Evolutionary conservation across 2,113 vertebrate species (phyloP).

Genomic region (Hucho hucho): DNA sequence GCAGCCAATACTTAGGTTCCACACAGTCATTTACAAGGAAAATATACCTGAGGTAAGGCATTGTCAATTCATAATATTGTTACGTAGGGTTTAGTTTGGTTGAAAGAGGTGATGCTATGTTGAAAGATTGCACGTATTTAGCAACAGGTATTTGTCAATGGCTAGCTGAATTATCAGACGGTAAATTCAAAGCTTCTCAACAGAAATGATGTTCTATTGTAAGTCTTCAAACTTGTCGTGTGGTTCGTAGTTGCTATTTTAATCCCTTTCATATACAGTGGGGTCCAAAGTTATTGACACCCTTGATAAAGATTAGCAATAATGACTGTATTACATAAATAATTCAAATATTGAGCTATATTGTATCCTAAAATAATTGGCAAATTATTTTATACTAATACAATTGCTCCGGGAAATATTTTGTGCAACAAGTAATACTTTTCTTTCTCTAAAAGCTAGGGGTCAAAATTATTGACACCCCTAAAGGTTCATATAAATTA

Average conservation of each 20-base stretch:
- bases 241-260: neutral
- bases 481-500: too few species aligned
- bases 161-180: neutral
- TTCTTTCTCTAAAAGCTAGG: too few species aligned
- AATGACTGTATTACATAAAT: too few species aligned
- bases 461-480: too few species aligned
- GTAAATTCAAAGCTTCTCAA: neutral
- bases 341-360: too few species aligned
- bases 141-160: neutral
- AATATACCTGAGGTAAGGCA: constrained; percentile 35
- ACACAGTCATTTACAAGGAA: constrained; percentile 14
- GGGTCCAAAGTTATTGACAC: too few species aligned
- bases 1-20: constrained; percentile 9
- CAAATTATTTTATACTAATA: too few species aligned
- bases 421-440: too few species aligned
- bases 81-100: neutral
- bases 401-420: too few species aligned
- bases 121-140: neutral
- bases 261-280: neutral
- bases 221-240: neutral
- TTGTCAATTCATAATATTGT: neutral
- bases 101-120: neutral
- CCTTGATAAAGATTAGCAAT: too few species aligned
- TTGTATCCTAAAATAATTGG: too few species aligned
- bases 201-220: neutral